Base-by-base conservation (phyloP, 2,888 invertebrate genomes). In the Hyles lineata region DNA sequence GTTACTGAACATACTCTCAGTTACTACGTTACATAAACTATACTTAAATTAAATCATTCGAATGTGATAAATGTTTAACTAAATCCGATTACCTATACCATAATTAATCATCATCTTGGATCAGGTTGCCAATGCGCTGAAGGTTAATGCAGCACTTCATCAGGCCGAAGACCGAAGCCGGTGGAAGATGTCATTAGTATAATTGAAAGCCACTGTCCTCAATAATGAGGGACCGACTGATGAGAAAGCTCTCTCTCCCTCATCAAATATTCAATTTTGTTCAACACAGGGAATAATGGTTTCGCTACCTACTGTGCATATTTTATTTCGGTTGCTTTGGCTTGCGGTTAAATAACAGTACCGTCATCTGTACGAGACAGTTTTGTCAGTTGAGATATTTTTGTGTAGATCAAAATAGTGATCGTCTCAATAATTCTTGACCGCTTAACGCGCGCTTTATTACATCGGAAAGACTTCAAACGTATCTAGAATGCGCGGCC, bases 401-500 rank as follows among this genome's bases (percentile, higher is more conserved):
- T 43, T 23, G 63, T 67, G 21, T 43, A 3, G 43, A 23, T 23
- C 15, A 21, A 67, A 67, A 43, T 23, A 67, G 63, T 63, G 43
- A 63, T 35, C 11, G 67, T 23, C 50, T 67, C 50, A 21, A 67
- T 15, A 50, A 67, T 50, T 67, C 43, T 21, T 67, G 50, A 50
- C 67, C 50, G 67, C 50, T 43, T 67, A 50, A 25, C 43, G 50
- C 67, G 67, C 50, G 67, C 50, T 67, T 50, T 67, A 67, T 67
- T 50, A 50, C 67, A 67, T 67, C 67, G 67, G 67, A 50, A 67
- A 23, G 43, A 23, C 67, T 67, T 67, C 43, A 23, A 63, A 35
- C 35, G 63, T 63, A 70, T 61, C 60, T 60, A 73, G 73, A 71
- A 73, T 73, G 60, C 73, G 59, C 72, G n/a, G n/a, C 55, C 55